Evolutionary conservation across 2,888 invertebrate species (phyloP), one percentile per base, ranked within the genome.

Genomic region (Mycalesis mineus): DNA sequence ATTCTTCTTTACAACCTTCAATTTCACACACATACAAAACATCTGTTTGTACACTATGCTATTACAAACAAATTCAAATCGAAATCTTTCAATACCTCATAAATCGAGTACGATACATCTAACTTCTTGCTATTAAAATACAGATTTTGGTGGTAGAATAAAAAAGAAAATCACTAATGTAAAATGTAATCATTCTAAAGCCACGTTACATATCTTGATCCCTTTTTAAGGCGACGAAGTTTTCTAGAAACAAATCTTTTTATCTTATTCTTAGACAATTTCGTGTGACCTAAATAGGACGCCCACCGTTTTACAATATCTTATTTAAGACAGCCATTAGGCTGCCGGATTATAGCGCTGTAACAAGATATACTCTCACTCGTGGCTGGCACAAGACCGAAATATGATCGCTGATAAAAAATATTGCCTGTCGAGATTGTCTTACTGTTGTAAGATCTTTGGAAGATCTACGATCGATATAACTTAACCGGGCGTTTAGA

Each of bases 321-420:
- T 40, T 50, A 50, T 50, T 40, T 39, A 14, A 13, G 29, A 9
- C 14, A 50, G 28, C 28, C 50, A 50, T 40, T 40, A 29, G 13
- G 14, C 15, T 15, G 37, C 28, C 53, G 44, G 37, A 44, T 53
- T 44, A 37, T 37, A 36, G 42, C 28, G 44, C 11, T 45, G 45
- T 28, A 54, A 54, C 37, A 22, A 29, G 53, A 54, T 54, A 45
- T 54, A 14, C n/a, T n/a, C n/a, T n/a, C n/a, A n/a, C n/a, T n/a
- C n/a, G n/a, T n/a, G n/a, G 28, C 33, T 53, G 28, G 44, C 44
- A 54, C 53, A 54, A 45, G 7, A 37, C 45, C 40, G 52, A 47
- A 52, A 57, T 47, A 22, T 52, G 40, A 52, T 47, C 39, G 22
- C 17, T 33, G 45, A 33, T 47, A 45, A 47, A 51, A 52, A 28